These are phyloP conservation scores for Oreortyx pictus DNA, from an alignment of 2,797 vertebrate genomes.

Conservation along the genomic window DNA sequence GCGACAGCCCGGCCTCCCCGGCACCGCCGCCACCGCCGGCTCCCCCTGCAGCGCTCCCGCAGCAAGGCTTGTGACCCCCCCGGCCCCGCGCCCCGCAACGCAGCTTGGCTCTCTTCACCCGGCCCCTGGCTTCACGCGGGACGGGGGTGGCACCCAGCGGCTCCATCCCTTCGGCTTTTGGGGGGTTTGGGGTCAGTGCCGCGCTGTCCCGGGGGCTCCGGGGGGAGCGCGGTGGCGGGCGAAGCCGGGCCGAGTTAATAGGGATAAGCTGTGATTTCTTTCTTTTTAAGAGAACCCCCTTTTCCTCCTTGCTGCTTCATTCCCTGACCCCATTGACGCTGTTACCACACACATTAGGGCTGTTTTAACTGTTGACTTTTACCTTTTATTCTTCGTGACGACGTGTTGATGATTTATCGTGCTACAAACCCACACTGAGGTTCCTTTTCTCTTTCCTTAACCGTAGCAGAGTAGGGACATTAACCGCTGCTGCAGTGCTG, in stretches of 20 bases:
- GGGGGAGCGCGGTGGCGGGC: not conserved
- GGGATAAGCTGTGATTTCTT: conserved; percentile 46
- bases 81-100: not conserved
- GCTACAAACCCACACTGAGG: conserved; percentile 35
- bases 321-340: conserved; percentile 48
- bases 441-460: conserved; percentile 26
- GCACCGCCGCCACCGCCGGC: conserved; percentile 62
- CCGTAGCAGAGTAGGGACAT: conserved; percentile 58
- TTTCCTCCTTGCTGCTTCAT: conserved; percentile 33
- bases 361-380: conserved; percentile 78
- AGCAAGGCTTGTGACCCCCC: conserved; percentile 68
- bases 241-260: conserved; percentile 42
- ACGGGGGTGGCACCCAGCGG: not conserved
- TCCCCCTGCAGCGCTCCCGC: conserved; percentile 44
- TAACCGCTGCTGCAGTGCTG: conserved; percentile 64
- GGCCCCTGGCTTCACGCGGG: conserved; percentile 8
- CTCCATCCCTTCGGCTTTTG: not conserved
- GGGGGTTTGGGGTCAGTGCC: too few relatives aligned
- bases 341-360: conserved; percentile 67
- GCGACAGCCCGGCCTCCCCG: conserved; percentile 71
- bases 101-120: conserved; percentile 63
- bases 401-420: conserved; percentile 71
- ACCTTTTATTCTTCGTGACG: conserved; percentile 73
- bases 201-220: not conserved
- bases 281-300: not conserved